Conservation (phyloP, 2,797 vertebrate genomes). For the Enteromius mattozi region DNA sequence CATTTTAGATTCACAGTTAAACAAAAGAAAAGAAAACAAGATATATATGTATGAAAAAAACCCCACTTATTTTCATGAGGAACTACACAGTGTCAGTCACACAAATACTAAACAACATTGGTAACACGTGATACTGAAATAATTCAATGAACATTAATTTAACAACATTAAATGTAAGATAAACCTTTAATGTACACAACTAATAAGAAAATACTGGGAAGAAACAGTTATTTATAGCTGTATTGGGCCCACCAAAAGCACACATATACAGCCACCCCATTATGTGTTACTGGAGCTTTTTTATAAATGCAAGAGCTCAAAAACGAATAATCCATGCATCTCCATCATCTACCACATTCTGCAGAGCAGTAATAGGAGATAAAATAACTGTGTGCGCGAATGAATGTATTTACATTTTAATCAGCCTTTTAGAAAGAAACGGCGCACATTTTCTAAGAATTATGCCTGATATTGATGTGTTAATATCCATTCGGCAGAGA, state of each 20-base stretch:
- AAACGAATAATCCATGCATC: slow-evolving; percentile 35
- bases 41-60: too few species aligned
- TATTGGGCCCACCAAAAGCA: neutral
- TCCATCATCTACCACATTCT: slow-evolving; percentile 22
- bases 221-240: neutral
- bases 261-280: neutral
- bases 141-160: too few species aligned
- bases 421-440: slow-evolving; percentile 46
- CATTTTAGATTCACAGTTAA: too few species aligned
- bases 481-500: slow-evolving; percentile 55
- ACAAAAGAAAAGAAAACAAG: too few species aligned
- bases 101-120: too few species aligned
- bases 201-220: too few species aligned
- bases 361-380: slow-evolving; percentile 2
- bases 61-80: too few species aligned
- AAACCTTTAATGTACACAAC: too few species aligned
- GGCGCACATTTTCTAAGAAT: slow-evolving; percentile 38
- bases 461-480: slow-evolving; percentile 53
- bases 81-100: too few species aligned
- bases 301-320: slow-evolving; percentile 8
- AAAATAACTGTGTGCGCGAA: slow-evolving; percentile 30
- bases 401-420: slow-evolving; percentile 61
- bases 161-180: too few species aligned
- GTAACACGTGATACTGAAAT: too few species aligned
- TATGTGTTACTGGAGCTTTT: neutral